Percentiles rank a stretch among this genome's conserved stretches.
Conservation (phyloP, 1,140 invertebrate species). For the Eurosta solidaginis region DNA sequence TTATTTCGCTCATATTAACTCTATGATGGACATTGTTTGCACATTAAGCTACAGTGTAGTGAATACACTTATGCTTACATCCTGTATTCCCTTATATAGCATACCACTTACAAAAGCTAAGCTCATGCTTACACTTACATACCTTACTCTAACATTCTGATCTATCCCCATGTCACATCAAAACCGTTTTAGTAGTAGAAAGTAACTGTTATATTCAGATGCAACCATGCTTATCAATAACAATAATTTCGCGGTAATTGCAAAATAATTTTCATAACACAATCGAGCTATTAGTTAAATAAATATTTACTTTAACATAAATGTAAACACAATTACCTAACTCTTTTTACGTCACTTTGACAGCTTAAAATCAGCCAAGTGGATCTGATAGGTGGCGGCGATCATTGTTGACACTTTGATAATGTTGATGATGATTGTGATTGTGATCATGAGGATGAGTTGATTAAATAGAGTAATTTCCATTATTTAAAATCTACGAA, state of each 20-base stretch:
- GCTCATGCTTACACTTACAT: too few relatives aligned
- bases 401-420: background rate
- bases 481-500: background rate
- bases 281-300: background rate
- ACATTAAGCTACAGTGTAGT: too few relatives aligned
- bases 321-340: background rate
- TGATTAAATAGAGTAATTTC: background rate
- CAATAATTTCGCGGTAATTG: slow-evolving; percentile 11
- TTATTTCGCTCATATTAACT: too few relatives aligned
- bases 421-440: background rate
- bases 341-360: background rate
- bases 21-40: too few relatives aligned
- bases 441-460: background rate
- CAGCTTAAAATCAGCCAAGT: background rate
- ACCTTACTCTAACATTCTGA: too few relatives aligned
- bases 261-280: background rate
- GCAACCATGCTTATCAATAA: background rate
- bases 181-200: too few relatives aligned
- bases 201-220: background rate
- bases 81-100: too few relatives aligned
- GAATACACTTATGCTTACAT: too few relatives aligned
- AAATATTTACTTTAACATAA: background rate
- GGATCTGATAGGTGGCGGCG: background rate
- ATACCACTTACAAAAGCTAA: too few relatives aligned
- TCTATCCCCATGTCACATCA: too few relatives aligned